Evolutionary conservation across 1,140 invertebrate genomes (phyloP), one percentile per base, ranked within the genome.

Genomic region (Dermatophagoides farinae): DNA sequence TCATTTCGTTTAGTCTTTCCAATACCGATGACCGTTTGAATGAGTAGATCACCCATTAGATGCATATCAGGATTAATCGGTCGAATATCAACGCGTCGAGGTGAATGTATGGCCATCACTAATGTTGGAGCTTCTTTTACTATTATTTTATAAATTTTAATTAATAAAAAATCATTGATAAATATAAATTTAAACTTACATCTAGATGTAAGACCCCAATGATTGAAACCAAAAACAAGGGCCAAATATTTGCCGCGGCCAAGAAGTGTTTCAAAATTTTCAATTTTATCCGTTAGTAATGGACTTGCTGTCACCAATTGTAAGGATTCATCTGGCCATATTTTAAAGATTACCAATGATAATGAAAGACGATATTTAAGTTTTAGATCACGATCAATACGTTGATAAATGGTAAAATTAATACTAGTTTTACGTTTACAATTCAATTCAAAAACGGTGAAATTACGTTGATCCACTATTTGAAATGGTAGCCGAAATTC

Each of bases 201-300:
- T 44, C 53, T 55, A n/a, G 53, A 55, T 12, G 53, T 55, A 5
- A 14, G n/a, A 4, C 53, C 53, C 90, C 90, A 97, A 70, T 95
- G 89, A 74, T 95, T 95, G 70, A 97, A 96, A 2, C 90, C 88
- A 50, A 95, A 72, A 63, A 87, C 88, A 12, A 92, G 85, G 0
- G 93, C 80, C 50, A 92, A 78, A 71, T 97, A 96, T 64, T 86
- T 79, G 68, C 89, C 89, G n/a, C 85, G 82, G 6, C 10, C 10
- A 37, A 55, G 38, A 23, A 12, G 23, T 23, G 14, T 55, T 37
- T 23, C 53, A 55, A 41, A 55, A 44, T 23, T 55, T 6, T 5
- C 53, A 14, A 55, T 25, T 44, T 55, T 55, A 6, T 38, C 25
- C 23, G 14, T 4, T 12, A 55, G 9, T 2, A 55, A 5, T 44